Percentiles rank a stretch among this genome's conserved stretches.
Conservation (phyloP, 1,140 invertebrate species). For the Hypsibius dujardini region DNA sequence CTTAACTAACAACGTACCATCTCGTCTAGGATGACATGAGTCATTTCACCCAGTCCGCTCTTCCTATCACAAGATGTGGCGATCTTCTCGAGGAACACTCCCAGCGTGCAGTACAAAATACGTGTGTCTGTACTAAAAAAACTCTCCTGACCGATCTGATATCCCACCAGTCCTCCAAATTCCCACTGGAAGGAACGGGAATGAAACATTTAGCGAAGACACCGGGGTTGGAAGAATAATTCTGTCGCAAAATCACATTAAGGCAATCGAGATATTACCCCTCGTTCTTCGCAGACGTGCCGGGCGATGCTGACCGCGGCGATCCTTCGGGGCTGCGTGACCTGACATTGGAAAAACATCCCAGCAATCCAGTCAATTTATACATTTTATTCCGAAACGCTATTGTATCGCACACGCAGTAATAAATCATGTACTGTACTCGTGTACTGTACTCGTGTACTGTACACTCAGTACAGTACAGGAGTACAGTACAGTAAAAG, state of each 20-base stretch:
- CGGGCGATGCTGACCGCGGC: slow-evolving; percentile 63
- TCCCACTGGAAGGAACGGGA: not conserved
- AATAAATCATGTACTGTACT: too few relatives aligned
- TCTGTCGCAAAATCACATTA: not conserved
- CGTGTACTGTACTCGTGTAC: too few relatives aligned
- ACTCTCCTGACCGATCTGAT: slow-evolving; percentile 6
- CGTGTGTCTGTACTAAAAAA: not conserved
- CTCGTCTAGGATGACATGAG: slow-evolving; percentile 83
- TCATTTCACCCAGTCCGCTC: slow-evolving; percentile 40
- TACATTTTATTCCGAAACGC: too few relatives aligned
- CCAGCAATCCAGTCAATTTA: too few relatives aligned
- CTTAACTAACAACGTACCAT: not conserved
- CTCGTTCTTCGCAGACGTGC: slow-evolving; percentile 52
- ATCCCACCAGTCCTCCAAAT: slow-evolving; percentile 1
- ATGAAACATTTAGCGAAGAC: not conserved
- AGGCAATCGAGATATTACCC: not conserved
- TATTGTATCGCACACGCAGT: too few relatives aligned
- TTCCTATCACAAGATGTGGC: not conserved
- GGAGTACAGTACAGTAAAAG: too few relatives aligned
- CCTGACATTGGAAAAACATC: slow-evolving; percentile 27
- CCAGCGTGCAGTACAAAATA: slow-evolving; percentile 3
- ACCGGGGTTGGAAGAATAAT: not conserved
- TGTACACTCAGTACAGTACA: too few relatives aligned
- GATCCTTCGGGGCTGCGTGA: slow-evolving; percentile 67
- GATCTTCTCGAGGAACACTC: not conserved